Evolutionary conservation across 2,113 vertebrate species (phyloP), one percentile per base, ranked within the genome.

Genomic region (Rhineura floridana): DNA sequence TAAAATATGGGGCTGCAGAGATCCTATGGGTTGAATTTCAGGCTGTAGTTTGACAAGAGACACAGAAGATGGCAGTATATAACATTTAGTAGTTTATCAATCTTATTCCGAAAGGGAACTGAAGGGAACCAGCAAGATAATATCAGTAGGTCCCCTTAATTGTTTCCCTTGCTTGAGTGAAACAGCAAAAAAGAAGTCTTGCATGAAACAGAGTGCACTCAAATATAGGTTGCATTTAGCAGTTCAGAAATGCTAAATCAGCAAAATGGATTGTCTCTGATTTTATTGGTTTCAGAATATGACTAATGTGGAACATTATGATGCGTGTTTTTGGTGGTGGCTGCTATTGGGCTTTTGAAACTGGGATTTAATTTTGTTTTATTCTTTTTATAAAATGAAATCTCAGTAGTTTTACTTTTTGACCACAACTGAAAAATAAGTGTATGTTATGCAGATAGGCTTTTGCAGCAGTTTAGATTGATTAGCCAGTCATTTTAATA

Each of bases 51-150:
- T 84, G 88, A 9, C 13, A 1, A 9, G 90, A 94, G 89, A 86
- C 89, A 92, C 97, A 28, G 94, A 88, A 98, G 97, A 96, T 97
- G 97, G 97, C 96, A 96, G 93, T 94, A 85, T 93, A 85, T 76
- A 84, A 96, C 93, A 91, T 84, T 75, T 59, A 70, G 95, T 96
- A 86, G 81, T 7, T 6, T 48, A n/a, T 90, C 3, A 9, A n/a
- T 86, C 28, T 50, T n/a, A 2, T 19, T 95, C 79, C 82, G 21
- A 15, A 79, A 0, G 0, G 48, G 55, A 10, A 21, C 2, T n/a
- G 63, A 28, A 83, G 30, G 1, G 75, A 91, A 72, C 33, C 0
- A 0, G 12, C 25, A 80, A 87, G 75, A 52, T 59, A 83, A 67
- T 77, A 7, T 19, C 0, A 90, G 1, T 77, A 83, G 83, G 84